These are phyloP conservation scores for Danio kyathit DNA, from an alignment of 2,797 vertebrate species.

Conservation along the genomic window DNA sequence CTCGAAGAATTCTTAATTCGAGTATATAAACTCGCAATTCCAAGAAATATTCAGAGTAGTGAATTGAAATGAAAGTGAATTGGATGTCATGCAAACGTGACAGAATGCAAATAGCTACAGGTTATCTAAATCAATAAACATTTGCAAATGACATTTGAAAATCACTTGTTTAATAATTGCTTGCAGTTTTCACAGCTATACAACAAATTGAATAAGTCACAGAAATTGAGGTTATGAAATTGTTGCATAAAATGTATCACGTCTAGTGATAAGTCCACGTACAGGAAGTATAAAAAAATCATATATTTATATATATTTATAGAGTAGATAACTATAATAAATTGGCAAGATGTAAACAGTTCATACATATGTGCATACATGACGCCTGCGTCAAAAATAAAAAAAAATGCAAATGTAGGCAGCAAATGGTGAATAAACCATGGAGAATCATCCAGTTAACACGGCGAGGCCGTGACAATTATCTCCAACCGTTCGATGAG, in stretches of 20 bases:
- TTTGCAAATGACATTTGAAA: slow-evolving; percentile 48
- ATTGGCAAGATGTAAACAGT: slow-evolving; percentile 94
- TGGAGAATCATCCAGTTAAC: slow-evolving; percentile 42
- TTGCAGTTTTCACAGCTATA: slow-evolving; percentile 65
- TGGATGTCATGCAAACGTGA: too few species aligned
- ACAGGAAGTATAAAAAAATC: slow-evolving; percentile 89
- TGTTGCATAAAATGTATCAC: slow-evolving; percentile 88
- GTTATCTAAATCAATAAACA: slow-evolving; percentile 56
- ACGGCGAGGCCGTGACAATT: not conserved
- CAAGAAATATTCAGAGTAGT: too few species aligned
- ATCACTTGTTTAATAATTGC: slow-evolving; percentile 55
- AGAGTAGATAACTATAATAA: slow-evolving; percentile 86
- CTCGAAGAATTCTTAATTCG: too few species aligned
- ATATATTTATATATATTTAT: slow-evolving; percentile 79
- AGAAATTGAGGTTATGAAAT: slow-evolving; percentile 77
- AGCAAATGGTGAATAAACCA: slow-evolving; percentile 55
- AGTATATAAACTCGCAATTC: too few species aligned
- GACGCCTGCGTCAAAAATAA: slow-evolving; percentile 94
- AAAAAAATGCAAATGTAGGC: slow-evolving; percentile 65
- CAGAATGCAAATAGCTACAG: slow-evolving; percentile 45
- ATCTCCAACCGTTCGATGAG: slow-evolving; percentile 18
- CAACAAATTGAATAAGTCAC: slow-evolving; percentile 59
- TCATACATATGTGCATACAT: slow-evolving; percentile 90
- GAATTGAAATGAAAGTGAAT: too few species aligned
- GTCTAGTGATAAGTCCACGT: slow-evolving; percentile 90